Evolutionary conservation across 2,113 vertebrate species (phyloP).

Genomic region (Sebastes schlegelii): DNA sequence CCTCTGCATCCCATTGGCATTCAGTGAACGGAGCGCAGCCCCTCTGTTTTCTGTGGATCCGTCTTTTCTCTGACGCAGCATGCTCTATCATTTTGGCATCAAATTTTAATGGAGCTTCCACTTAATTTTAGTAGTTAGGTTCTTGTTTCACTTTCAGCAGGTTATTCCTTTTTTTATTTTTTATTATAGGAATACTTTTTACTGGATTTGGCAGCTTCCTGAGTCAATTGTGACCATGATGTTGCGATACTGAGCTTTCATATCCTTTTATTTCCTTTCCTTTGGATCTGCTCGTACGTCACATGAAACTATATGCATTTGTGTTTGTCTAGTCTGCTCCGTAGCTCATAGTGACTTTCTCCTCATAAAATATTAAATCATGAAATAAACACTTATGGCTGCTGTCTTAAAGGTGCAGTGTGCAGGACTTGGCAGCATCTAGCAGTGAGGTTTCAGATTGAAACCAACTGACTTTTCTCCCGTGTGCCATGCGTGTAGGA

Average conservation of each 20-base stretch:
- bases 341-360: not conserved
- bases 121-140: slow-evolving; percentile 9
- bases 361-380: slow-evolving; percentile 5
- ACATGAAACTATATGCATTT: not conserved
- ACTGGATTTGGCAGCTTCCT: not conserved
- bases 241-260: slow-evolving; percentile 25
- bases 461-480: too few relatives aligned
- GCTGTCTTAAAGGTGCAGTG: not conserved
- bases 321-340: slow-evolving; percentile 14
- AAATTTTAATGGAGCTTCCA: slow-evolving; percentile 15
- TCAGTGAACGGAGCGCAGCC: slow-evolving; percentile 32
- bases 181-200: not conserved
- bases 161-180: not conserved
- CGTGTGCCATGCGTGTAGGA: too few relatives aligned
- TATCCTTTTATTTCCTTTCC: slow-evolving; percentile 3
- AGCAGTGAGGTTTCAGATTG: too few relatives aligned
- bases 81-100: slow-evolving; percentile 9
- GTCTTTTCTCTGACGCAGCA: slow-evolving; percentile 19
- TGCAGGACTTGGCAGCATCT: too few relatives aligned
- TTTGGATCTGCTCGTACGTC: not conserved
- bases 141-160: not conserved
- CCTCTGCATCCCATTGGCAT: slow-evolving; percentile 24
- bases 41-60: slow-evolving; percentile 11
- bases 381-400: slow-evolving; percentile 48
- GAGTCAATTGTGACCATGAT: not conserved